Conservation (phyloP, 2,113 vertebrate genomes). For the Callipepla californica region DNA sequence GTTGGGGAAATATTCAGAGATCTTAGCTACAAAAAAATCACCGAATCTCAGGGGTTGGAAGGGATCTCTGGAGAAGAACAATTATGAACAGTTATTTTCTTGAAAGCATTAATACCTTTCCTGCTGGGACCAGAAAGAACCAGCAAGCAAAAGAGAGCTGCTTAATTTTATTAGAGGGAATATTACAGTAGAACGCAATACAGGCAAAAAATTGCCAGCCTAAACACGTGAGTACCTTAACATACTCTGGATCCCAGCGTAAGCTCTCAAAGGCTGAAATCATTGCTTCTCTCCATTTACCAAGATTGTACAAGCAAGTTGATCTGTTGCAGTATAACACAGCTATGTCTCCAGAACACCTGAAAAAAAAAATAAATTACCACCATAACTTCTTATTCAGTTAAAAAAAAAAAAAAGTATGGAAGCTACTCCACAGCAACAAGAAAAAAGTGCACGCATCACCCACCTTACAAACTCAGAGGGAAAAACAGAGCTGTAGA, state of each 20-base stretch:
- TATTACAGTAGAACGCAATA: neutral
- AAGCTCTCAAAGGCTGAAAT: conserved; percentile 73
- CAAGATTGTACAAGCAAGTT: conserved; percentile 77
- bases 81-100: neutral
- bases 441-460: fast-evolving
- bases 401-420: neutral
- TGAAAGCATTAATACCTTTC: neutral
- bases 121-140: neutral
- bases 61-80: too few relatives aligned
- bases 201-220: neutral
- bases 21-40: neutral
- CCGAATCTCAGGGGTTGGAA: too few relatives aligned
- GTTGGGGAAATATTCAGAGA: neutral
- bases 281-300: conserved; percentile 75
- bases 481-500: neutral
- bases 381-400: neutral
- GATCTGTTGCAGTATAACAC: conserved; percentile 81
- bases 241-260: conserved; percentile 63
- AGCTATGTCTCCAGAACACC: conserved; percentile 75
- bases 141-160: neutral
- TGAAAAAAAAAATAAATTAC: neutral
- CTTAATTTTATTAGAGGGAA: neutral
- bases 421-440: neutral
- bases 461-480: neutral
- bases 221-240: conserved; percentile 75